Percentiles rank a stretch among this genome's conserved stretches.
Conservation (phyloP, 2,113 vertebrate genomes). For the Microcebus jonahi region DNA sequence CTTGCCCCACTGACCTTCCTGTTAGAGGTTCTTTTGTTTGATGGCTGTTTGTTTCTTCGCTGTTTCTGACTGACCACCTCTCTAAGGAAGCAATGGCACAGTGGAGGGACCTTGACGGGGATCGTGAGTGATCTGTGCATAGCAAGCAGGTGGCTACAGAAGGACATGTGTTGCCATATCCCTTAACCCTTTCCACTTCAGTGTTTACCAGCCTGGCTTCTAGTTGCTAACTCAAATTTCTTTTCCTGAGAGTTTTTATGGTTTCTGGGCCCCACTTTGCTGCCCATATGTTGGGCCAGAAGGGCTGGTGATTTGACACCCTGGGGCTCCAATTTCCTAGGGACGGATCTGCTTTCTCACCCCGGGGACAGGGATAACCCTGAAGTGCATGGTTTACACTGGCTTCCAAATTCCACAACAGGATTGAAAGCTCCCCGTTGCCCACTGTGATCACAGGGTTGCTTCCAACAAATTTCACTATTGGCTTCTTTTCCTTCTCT, state of each 20-base stretch:
- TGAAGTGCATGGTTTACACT: neutral
- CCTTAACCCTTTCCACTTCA: neutral
- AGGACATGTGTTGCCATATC: neutral
- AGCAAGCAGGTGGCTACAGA: neutral
- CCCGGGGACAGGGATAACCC: accelerated
- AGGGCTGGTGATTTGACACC: no score
- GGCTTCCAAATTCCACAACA: neutral
- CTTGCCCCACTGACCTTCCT: neutral
- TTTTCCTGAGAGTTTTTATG: neutral
- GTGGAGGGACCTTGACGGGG: neutral
- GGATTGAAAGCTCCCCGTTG: neutral
- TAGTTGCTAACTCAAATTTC: neutral
- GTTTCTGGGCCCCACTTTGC: neutral
- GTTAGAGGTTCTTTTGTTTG: neutral
- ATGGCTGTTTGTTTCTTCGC: no score
- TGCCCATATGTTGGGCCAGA: neutral
- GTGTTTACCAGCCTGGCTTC: neutral
- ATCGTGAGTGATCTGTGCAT: neutral
- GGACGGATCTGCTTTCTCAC: neutral
- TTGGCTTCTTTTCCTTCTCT: neutral
- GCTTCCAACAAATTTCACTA: neutral
- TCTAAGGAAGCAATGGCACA: no score
- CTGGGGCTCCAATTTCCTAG: neutral
- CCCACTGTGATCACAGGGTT: neutral
- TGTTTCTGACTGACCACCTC: neutral